Conservation (phyloP, 2,113 vertebrate genomes). For the Peucedramus taeniatus region DNA sequence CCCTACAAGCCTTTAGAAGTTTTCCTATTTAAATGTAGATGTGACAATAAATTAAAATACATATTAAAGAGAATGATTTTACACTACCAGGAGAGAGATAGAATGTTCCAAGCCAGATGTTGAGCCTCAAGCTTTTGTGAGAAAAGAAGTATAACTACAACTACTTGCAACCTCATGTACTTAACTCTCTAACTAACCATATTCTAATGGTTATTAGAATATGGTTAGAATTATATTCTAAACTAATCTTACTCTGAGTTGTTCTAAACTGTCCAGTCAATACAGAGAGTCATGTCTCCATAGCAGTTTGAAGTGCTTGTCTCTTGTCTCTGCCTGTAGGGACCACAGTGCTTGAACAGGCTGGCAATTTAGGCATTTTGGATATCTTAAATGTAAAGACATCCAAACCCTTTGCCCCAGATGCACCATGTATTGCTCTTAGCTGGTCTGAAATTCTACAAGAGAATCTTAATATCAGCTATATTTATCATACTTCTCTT, state of each 20-base stretch:
- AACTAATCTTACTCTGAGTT: neutral
- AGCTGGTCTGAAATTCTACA: neutral
- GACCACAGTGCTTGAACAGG: neutral
- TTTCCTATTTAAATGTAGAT: neutral
- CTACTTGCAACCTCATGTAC: neutral
- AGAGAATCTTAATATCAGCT: neutral
- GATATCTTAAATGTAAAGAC: neutral
- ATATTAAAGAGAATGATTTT: neutral
- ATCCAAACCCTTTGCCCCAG: neutral
- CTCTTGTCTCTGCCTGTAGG: neutral
- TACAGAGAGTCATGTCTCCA: neutral
- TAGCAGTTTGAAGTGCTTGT: neutral
- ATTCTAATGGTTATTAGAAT: neutral
- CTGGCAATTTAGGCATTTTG: neutral
- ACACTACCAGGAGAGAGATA: neutral
- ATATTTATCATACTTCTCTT: neutral
- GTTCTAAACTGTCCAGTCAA: neutral
- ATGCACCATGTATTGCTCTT: neutral
- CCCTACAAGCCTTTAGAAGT: neutral
- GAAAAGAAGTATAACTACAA: neutral
- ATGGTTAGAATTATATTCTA: neutral
- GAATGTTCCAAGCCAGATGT: neutral
- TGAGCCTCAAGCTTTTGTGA: neutral
- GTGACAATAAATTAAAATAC: neutral
- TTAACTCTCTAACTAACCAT: neutral